phyloP scores from a whole-genome alignment of 2,888 invertebrate species.

The Acanthosepion lycidas region DNA sequence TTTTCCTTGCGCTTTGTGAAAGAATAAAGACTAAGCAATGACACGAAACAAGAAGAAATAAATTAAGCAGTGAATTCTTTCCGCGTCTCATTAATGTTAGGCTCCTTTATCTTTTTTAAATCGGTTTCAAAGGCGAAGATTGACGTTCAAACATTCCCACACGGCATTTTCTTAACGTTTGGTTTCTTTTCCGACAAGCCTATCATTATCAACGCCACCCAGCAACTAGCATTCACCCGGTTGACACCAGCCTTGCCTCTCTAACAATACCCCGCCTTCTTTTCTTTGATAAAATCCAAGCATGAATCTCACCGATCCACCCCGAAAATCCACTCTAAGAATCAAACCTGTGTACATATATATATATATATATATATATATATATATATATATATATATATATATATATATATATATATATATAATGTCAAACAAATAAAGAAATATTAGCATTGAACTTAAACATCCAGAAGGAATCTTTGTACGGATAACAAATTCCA shows the following conservation, averaged over 20 bases:
- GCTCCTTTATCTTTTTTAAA: background rate
- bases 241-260: background rate
- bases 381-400: background rate
- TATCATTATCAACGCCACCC: conserved; percentile 21
- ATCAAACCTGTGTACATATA: background rate
- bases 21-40: background rate
- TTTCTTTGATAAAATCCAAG: conserved; percentile 20
- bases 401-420: too few relatives aligned
- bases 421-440: too few relatives aligned
- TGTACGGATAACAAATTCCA: too few relatives aligned
- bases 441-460: too few relatives aligned
- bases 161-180: background rate
- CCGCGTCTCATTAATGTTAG: background rate
- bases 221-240: background rate
- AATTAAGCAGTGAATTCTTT: background rate
- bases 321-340: background rate
- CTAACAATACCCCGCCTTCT: background rate
- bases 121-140: background rate
- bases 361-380: conserved; percentile 13
- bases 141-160: background rate
- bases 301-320: background rate
- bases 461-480: too few relatives aligned
- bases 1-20: too few relatives aligned
- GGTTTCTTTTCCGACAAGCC: background rate
- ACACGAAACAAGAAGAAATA: background rate